Conservation (phyloP, 2,888 invertebrate genomes). For the Vannuccia rotundouncinata region DNA sequence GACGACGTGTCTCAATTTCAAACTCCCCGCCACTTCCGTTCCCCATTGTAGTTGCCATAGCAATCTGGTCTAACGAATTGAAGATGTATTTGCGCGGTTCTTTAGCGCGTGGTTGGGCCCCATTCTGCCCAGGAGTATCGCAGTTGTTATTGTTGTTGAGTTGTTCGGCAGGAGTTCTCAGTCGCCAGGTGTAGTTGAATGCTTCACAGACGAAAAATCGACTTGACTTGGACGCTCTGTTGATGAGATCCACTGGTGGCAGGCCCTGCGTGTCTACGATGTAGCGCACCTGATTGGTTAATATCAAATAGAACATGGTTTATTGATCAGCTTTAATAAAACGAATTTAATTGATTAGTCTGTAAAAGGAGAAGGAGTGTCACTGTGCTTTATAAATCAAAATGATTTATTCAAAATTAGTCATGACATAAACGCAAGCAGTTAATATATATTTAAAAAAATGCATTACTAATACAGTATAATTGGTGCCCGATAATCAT, state of each 20-base stretch:
- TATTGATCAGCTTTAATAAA: too few relatives aligned
- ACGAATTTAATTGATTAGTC: too few relatives aligned
- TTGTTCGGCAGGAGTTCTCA: constrained; percentile 89
- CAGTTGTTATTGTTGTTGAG: constrained; percentile 62
- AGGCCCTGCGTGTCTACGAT: constrained; percentile 93
- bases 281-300: constrained; percentile 76
- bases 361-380: background rate
- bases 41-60: constrained; percentile 49
- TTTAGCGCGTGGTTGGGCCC: constrained; percentile 91
- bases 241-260: constrained; percentile 94
- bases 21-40: constrained; percentile 59
- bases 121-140: constrained; percentile 65
- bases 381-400: background rate
- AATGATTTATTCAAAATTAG: background rate
- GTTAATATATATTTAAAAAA: too few relatives aligned
- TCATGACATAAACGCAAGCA: too few relatives aligned
- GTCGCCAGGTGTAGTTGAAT: constrained; percentile 59
- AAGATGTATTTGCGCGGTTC: constrained; percentile 99
- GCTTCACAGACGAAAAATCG: constrained; percentile 86
- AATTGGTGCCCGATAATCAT: too few relatives aligned
- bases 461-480: too few relatives aligned
- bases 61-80: constrained; percentile 94
- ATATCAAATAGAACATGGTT: too few relatives aligned
- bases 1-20: constrained; percentile 90
- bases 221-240: constrained; percentile 90